A percentile compares a stretch with the other conserved stretches of the same genome.
Evolutionary conservation across 2,797 vertebrate genomes (phyloP).

Genomic region (Esox lucius): DNA sequence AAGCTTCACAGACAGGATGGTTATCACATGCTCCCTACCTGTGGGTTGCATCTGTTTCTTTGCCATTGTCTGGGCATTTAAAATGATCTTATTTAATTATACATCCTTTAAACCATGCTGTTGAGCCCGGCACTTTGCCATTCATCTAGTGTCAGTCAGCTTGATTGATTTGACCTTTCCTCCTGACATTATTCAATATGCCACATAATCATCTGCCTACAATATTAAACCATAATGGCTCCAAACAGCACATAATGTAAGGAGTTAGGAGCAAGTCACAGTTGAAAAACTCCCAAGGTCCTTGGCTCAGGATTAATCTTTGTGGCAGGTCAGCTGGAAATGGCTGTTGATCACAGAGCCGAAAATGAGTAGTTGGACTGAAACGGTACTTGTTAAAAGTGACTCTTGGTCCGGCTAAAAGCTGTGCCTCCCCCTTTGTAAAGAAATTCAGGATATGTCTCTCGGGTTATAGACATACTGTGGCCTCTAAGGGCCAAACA

Average conservation of each 20-base stretch:
- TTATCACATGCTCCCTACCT: constrained; percentile 47
- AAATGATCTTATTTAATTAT: constrained; percentile 63
- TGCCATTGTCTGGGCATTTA: constrained; percentile 46
- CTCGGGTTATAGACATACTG: constrained; percentile 49
- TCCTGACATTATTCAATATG: constrained; percentile 62
- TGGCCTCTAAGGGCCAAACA: constrained; percentile 64
- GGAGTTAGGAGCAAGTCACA: constrained; percentile 44
- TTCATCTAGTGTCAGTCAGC: constrained; percentile 62
- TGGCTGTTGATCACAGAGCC: constrained; percentile 46
- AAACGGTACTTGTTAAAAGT: constrained; percentile 35
- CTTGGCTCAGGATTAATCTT: constrained; percentile 54
- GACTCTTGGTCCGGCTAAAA: constrained; percentile 50
- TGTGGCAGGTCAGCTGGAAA: constrained; percentile 49
- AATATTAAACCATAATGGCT: constrained; percentile 64
- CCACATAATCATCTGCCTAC: constrained; percentile 57
- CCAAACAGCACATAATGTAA: constrained; percentile 59
- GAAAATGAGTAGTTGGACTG: constrained; percentile 44
- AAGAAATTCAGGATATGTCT: constrained; percentile 53
- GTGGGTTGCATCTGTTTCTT: constrained; percentile 45
- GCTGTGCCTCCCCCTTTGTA: constrained; percentile 36
- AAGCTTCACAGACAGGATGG: constrained; percentile 60
- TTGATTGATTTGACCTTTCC: constrained; percentile 70
- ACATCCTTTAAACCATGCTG: constrained; percentile 59
- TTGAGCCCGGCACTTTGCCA: constrained; percentile 52
- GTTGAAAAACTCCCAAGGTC: constrained; percentile 40